Percentiles rank a stretch among this genome's conserved stretches.
Evolutionary conservation across 2,888 invertebrate genomes (phyloP).

Genomic region (Nomada goodeniana): DNA sequence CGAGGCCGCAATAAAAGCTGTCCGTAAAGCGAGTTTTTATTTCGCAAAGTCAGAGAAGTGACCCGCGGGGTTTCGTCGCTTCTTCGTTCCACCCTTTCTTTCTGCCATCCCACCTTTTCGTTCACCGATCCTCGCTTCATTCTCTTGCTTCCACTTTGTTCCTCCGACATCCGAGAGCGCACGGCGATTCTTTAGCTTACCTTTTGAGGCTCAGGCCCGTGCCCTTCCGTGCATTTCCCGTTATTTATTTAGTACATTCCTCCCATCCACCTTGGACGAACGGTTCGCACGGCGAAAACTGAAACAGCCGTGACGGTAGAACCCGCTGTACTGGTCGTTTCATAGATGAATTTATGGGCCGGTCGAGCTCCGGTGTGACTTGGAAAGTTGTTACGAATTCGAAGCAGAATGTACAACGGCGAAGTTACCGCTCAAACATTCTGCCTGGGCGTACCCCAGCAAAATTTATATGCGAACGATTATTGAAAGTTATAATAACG

Average conservation of each 20-base stretch:
- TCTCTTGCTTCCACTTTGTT: slow-evolving; percentile 17
- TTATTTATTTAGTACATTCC: slow-evolving; percentile 66
- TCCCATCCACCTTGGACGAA: slow-evolving; percentile 7
- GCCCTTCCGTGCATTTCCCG: slow-evolving; percentile 56
- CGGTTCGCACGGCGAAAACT: slow-evolving; percentile 26
- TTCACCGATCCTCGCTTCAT: slow-evolving; percentile 23
- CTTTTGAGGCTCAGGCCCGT: slow-evolving; percentile 63
- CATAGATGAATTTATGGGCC: slow-evolving; percentile 52
- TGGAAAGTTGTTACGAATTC: slow-evolving; percentile 55
- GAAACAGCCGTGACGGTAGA: slow-evolving; percentile 27
- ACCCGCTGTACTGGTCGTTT: slow-evolving; percentile 13
- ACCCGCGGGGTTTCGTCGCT: slow-evolving; percentile 76
- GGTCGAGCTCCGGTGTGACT: slow-evolving; percentile 23
- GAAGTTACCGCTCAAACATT: slow-evolving; percentile 36
- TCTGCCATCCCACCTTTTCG: slow-evolving; percentile 23
- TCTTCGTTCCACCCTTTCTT: slow-evolving; percentile 47
- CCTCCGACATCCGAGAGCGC: slow-evolving; percentile 36
- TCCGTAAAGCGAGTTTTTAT: slow-evolving; percentile 82
- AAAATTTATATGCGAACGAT: slow-evolving; percentile 43
- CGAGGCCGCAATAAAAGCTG: slow-evolving; percentile 81
- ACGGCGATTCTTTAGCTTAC: slow-evolving; percentile 72
- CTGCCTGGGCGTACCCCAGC: neutral
- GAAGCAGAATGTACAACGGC: slow-evolving; percentile 27
- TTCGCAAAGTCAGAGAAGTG: slow-evolving; percentile 80
- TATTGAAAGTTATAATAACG: slow-evolving; percentile 48